Percentiles rank a stretch among this genome's conserved stretches.
Conservation (phyloP, 2,888 invertebrate genomes). For the Onthophagus sagittarius region DNA sequence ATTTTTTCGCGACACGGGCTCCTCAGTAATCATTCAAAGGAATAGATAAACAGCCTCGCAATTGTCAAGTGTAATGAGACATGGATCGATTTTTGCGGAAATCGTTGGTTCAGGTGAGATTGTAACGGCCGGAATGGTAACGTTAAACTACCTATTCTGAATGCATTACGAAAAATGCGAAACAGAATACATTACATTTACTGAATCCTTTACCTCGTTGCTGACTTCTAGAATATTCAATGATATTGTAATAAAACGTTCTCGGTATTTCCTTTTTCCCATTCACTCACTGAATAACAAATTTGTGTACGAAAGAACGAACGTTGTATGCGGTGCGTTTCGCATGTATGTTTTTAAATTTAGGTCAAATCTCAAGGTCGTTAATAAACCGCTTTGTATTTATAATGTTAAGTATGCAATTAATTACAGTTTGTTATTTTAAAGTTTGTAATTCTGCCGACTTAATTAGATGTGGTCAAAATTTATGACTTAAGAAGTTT, state of each 20-base stretch:
- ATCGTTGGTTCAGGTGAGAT: neutral
- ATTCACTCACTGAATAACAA: conserved; percentile 4
- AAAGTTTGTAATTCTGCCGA: too few relatives aligned
- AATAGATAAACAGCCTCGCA: conserved; percentile 8
- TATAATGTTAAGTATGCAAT: too few relatives aligned
- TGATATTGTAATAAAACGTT: conserved; percentile 12
- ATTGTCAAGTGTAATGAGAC: neutral
- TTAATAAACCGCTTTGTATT: too few relatives aligned
- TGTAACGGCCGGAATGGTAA: neutral
- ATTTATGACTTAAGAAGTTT: neutral
- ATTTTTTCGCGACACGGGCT: neutral
- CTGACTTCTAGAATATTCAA: conserved; percentile 11
- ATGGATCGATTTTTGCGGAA: conserved; percentile 1
- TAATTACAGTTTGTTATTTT: too few relatives aligned
- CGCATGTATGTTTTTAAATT: too few relatives aligned
- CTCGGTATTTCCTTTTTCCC: neutral
- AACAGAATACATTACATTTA: conserved; percentile 9
- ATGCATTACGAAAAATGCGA: conserved; percentile 6
- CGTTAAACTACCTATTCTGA: conserved; percentile 10
- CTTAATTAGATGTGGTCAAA: neutral
- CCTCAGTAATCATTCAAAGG: neutral
- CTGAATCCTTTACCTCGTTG: conserved; percentile 2
- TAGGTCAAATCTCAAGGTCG: too few relatives aligned
- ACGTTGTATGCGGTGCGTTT: too few relatives aligned
- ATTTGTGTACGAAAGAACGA: neutral